Conservation (phyloP, 1,140 invertebrate genomes). For the Aporrectodea caliginosa region DNA sequence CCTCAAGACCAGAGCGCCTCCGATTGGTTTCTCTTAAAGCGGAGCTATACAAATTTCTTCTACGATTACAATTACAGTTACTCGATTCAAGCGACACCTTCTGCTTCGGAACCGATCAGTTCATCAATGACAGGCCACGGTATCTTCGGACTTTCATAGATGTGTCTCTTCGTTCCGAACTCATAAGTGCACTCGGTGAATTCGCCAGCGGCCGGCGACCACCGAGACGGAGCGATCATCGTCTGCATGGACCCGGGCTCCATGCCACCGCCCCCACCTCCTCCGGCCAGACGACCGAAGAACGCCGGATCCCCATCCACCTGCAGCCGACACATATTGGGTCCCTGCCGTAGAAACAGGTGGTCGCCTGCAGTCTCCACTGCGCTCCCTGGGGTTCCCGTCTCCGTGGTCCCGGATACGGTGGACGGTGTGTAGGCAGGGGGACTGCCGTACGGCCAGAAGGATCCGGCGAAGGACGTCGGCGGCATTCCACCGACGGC, state of each 20-base stretch:
- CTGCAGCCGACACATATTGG: no score
- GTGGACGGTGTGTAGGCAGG: background rate
- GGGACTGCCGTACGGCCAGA: background rate
- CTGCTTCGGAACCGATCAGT: background rate
- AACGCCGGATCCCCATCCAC: background rate
- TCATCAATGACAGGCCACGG: background rate
- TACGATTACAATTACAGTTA: no score
- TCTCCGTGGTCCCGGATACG: background rate
- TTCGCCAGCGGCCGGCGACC: background rate
- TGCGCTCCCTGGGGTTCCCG: background rate
- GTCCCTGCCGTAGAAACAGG: no score
- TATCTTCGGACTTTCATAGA: background rate
- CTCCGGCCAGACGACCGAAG: background rate
- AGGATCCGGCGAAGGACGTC: background rate
- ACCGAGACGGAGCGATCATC: background rate
- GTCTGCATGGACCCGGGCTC: background rate
- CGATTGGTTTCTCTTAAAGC: no score
- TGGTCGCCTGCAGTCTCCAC: background rate
- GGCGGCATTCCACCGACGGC: background rate
- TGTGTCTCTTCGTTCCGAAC: background rate
- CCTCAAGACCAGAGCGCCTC: no score
- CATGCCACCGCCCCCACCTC: background rate
- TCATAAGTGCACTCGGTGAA: background rate
- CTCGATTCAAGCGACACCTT: background rate
- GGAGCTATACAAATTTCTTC: no score